Conservation (phyloP, 1,140 invertebrate species). For the Protaetia brevitarsis region DNA sequence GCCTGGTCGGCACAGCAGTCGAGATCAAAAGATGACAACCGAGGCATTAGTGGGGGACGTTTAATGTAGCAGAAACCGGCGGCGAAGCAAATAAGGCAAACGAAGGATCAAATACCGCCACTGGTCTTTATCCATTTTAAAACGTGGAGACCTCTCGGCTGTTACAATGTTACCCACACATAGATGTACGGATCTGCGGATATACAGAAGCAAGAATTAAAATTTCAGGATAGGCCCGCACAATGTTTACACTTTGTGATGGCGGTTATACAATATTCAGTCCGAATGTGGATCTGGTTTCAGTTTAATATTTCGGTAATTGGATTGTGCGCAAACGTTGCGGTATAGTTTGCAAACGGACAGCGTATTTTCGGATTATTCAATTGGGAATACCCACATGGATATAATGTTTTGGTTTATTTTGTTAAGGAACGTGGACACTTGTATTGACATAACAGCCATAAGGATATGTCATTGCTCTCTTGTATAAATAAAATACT, state of each 20-base stretch:
- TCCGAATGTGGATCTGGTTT: neutral
- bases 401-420: too few species aligned
- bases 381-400: neutral
- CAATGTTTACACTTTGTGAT: neutral
- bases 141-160: neutral
- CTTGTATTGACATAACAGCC: too few species aligned
- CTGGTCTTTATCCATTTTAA: neutral
- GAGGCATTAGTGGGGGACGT: neutral
- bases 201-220: neutral
- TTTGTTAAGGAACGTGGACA: too few species aligned
- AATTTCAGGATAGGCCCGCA: neutral
- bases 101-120: constrained; percentile 2
- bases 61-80: constrained; percentile 1
- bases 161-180: too few species aligned
- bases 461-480: too few species aligned
- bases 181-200: neutral
- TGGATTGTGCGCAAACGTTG: neutral
- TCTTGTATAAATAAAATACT: too few species aligned
- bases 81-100: neutral
- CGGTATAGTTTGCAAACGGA: neutral
- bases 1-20: neutral
- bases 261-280: neutral
- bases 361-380: neutral
- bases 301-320: neutral
- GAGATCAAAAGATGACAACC: constrained; percentile 13